These are phyloP conservation scores for Anguilla anguilla DNA, from an alignment of 2,797 vertebrate species.

Conservation along the genomic window DNA sequence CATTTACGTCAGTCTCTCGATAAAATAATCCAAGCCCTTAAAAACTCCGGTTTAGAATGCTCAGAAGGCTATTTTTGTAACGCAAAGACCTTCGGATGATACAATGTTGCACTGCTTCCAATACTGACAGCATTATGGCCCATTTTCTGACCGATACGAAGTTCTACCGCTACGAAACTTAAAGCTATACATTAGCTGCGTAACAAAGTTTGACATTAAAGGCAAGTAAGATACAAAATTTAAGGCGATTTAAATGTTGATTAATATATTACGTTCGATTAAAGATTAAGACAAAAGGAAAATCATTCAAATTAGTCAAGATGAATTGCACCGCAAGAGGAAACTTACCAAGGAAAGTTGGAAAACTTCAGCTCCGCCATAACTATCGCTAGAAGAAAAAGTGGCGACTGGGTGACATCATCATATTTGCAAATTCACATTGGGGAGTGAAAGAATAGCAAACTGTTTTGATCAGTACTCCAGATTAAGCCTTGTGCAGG, in stretches of 20 bases:
- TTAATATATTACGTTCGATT: background rate
- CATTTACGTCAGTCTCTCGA: background rate
- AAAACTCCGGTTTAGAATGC: background rate
- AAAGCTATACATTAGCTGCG: slow-evolving; percentile 7
- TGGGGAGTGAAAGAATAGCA: slow-evolving; percentile 25
- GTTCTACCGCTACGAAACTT: slow-evolving; percentile 14
- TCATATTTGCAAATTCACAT: slow-evolving; percentile 38
- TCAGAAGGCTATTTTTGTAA: background rate
- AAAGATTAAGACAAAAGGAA: background rate
- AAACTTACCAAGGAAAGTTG: slow-evolving; percentile 51
- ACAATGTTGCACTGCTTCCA: slow-evolving; percentile 1
- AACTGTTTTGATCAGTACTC: slow-evolving; percentile 24
- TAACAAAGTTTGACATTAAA: slow-evolving; percentile 12
- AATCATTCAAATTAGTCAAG: background rate
- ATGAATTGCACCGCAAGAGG: slow-evolving; percentile 3
- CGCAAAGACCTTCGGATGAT: slow-evolving; percentile 6
- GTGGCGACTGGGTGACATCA: slow-evolving; percentile 50
- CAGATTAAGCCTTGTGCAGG: slow-evolving; percentile 12
- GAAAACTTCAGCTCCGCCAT: slow-evolving; percentile 55
- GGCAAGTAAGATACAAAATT: background rate
- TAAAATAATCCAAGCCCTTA: background rate
- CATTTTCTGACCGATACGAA: slow-evolving; percentile 24
- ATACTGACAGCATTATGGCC: slow-evolving; percentile 10
- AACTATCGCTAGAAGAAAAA: slow-evolving; percentile 42
- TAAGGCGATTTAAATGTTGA: background rate